A percentile compares a stretch with the other conserved stretches of the same genome.
Conservation (phyloP, 92 coral and sea anemone genomes). For the Epizoanthus scotinus region DNA sequence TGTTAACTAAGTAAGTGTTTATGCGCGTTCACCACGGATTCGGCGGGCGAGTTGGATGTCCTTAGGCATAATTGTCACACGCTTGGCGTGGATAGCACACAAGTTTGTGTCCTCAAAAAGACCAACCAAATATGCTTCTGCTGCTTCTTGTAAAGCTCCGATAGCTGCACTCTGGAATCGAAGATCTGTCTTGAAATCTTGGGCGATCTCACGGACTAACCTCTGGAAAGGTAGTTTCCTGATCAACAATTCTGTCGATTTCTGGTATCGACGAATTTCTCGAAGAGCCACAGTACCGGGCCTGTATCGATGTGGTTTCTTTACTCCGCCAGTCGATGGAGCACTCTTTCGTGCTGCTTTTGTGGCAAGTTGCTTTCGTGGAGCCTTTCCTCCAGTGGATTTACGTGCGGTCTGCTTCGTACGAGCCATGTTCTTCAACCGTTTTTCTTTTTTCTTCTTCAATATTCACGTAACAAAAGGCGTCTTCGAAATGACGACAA, state of each 20-base stretch:
- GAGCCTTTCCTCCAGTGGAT: slow-evolving; percentile 99
- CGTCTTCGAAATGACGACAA: slow-evolving; percentile 44
- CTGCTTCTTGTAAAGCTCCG: slow-evolving; percentile 99
- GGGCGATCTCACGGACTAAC: slow-evolving; percentile 98
- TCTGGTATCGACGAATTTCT: slow-evolving; percentile 99
- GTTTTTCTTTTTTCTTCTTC: background rate
- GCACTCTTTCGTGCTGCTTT: slow-evolving; percentile 99
- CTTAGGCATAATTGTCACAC: slow-evolving; percentile 99
- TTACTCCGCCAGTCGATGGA: slow-evolving; percentile 98
- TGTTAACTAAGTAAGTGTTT: background rate
- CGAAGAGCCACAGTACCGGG: slow-evolving; percentile 99
- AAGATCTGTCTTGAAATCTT: slow-evolving; percentile 98
- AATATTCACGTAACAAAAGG: slow-evolving; percentile 31
- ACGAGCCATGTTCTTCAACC: slow-evolving; percentile 78
- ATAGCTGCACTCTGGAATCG: slow-evolving; percentile 99
- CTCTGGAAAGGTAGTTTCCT: slow-evolving; percentile 99
- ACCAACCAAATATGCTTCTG: slow-evolving; percentile 97
- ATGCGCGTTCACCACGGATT: slow-evolving; percentile 81
- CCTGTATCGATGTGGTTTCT: slow-evolving; percentile 98
- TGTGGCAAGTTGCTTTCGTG: slow-evolving; percentile 95
- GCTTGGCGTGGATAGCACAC: slow-evolving; percentile 99
- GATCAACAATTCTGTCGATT: slow-evolving; percentile 98
- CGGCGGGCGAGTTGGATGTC: slow-evolving; percentile 98
- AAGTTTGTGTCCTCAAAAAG: slow-evolving; percentile 98
- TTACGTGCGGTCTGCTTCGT: slow-evolving; percentile 96